Evolutionary conservation across 2,888 invertebrate species (phyloP), one percentile per base, ranked within the genome.

Genomic region (Macrosoma leucophasiata): DNA sequence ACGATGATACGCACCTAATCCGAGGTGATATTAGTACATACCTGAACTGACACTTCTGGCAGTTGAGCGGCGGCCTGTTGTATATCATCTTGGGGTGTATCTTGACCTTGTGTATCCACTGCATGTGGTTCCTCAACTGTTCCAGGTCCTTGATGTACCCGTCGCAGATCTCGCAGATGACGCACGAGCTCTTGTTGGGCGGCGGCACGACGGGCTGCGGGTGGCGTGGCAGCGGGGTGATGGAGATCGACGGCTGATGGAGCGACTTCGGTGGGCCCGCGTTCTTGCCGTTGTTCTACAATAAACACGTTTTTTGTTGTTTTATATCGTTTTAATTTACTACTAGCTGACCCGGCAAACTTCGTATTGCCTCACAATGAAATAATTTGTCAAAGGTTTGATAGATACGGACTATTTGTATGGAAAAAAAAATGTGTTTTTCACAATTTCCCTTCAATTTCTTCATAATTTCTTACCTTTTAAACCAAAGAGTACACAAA

Each of bases 61-160:
- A 97, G 81, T 95, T 96, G 48, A 97, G 86, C 26, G 97, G 97
- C 36, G 97, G 96, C 74, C 93, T 87, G 77, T 95, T 96, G 77
- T 95, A 94, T 53, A 96, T 95, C 96, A 96, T 96, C 84, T 95
- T 96, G 35, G 96, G 95, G 78, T 96, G 96, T 59, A 96, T 96
- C 73, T 96, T 96, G 50, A 96, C 95, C 88, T 97, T 96, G 74
- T 97, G 97, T 69, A 97, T 96, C 94, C 96, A 97, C 65, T 96
- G 96, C 95, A 97, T 97, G 66, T 97, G 97, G 71, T 96, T 96
- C 45, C 97, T 87, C 43, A 97, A 81, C 65, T 96, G 96, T 59
- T 96, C 96, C 60, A 96, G 86, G 73, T 97, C 97, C 85, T 96
- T 96, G 43, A 97, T 97, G 65, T 96, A 97, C 12, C 96, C 96